A percentile compares a stretch with the other conserved stretches of the same genome.
These are phyloP conservation scores for Chanos chanos DNA, from an alignment of 2,797 vertebrate genomes.

Conservation along the genomic window DNA sequence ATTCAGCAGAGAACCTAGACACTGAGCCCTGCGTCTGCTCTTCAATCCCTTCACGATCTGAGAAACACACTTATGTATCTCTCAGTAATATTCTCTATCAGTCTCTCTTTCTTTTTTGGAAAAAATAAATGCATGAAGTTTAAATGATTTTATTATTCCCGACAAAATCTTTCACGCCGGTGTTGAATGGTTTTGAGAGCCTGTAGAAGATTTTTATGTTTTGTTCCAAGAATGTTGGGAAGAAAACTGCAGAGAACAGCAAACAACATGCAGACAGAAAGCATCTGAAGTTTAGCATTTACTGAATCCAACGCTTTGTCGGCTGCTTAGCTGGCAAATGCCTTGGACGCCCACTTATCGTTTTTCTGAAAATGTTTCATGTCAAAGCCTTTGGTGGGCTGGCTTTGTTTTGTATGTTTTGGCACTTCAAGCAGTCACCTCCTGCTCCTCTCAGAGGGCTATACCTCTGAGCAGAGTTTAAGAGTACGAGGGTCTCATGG, in stretches of 20 bases:
- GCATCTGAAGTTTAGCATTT: constrained; percentile 2
- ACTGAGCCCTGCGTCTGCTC: background rate
- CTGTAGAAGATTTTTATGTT: background rate
- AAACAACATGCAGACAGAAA: background rate
- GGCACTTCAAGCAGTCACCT: no score
- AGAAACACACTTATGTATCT: no score
- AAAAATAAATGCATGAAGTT: no score
- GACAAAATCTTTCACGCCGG: background rate
- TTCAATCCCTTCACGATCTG: background rate
- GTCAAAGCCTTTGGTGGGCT: constrained; percentile 18
- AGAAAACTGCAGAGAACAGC: background rate
- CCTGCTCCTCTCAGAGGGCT: no score
- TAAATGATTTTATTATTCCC: no score
- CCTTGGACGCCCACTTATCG: constrained; percentile 2
- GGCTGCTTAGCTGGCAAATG: constrained; percentile 2
- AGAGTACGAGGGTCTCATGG: no score
- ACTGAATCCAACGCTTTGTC: background rate
- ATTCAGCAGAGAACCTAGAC: background rate
- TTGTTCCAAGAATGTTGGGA: background rate
- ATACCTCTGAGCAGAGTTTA: no score
- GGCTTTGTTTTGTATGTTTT: background rate
- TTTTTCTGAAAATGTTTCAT: constrained; percentile 8
- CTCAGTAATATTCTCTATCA: no score
- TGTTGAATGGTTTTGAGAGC: background rate
- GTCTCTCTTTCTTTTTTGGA: no score